Evolutionary conservation across 2,113 vertebrate species (phyloP), one percentile per base, ranked within the genome.

Genomic region (Lutjanus erythropterus): DNA sequence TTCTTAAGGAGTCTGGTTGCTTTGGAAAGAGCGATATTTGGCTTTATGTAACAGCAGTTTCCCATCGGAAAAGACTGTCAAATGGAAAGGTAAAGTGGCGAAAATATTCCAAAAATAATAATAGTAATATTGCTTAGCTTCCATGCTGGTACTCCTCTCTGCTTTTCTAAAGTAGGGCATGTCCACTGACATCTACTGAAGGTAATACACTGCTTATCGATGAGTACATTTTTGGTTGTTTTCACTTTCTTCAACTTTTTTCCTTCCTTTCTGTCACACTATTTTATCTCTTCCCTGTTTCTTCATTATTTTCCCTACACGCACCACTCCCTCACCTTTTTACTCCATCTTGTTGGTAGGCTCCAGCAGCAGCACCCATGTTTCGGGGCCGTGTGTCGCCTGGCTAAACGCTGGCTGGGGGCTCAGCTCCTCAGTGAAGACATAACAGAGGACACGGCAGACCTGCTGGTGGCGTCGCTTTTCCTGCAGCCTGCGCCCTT

Each of bases 361-460:
- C 96, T 99, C 21, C 98, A 99, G 85, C 97, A 99, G 94, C 97
- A 98, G 92, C 94, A 98, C 70, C 92, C 95, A 0, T 96, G 95
- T 79, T 99, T 97, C 0, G 95, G 97, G 0, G 93, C 94, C 0
- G 95, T 95, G 42, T 97, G 96, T 62, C 97, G 98, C 10, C 91
- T 99, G 76, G 95, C 94, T 75, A 99, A 99, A 77, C 97, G 98
- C 19, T 99, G 98, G 98, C 85, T 99, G 33, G 95, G 92, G 0
- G 95, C 97, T 55, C 98, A 99, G 88, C 95, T 99, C 41, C 94
- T 99, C 80, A 95, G 95, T 0, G 94, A 94, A 19, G 91, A 85
- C 66, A 71, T 99, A 31, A 92, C 94, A 0, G 97, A 98, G 7
- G 97, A 99, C 68, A 93, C 96, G 5, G 88, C 98, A 62, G 98